A percentile compares a stretch with the other conserved stretches of the same genome.
These are phyloP conservation scores for Pleuronectes platessa DNA, from an alignment of 2,113 vertebrate species.

Conservation along the genomic window DNA sequence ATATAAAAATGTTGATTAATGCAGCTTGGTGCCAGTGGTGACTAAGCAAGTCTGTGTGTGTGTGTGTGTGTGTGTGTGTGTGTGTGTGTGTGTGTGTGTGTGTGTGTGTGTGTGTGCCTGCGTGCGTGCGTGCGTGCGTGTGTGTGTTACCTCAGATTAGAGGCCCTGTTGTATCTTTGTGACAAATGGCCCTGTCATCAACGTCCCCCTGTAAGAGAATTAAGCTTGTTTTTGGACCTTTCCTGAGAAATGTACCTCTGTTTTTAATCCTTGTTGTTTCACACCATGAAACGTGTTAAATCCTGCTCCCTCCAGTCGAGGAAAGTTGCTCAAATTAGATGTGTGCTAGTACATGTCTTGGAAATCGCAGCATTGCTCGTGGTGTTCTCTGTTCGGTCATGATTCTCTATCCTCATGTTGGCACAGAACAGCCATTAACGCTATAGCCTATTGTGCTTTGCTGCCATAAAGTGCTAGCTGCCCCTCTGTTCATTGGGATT, in stretches of 20 bases:
- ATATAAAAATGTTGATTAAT: constrained; percentile 23
- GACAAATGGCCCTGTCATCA: constrained; percentile 4
- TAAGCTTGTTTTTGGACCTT: constrained; percentile 1
- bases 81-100: background rate
- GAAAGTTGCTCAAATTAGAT: background rate
- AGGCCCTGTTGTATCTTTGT: background rate
- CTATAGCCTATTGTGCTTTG: background rate
- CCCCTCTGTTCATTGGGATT: background rate
- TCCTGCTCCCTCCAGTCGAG: background rate
- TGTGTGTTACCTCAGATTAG: background rate
- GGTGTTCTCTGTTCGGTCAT: background rate
- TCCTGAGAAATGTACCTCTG: background rate
- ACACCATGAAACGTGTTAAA: background rate
- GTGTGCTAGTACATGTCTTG: background rate
- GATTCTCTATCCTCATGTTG: background rate
- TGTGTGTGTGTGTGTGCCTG: too few species aligned
- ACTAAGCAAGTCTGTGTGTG: constrained; percentile 9
- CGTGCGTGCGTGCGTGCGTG: too few species aligned
- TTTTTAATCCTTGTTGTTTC: background rate
- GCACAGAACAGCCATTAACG: background rate
- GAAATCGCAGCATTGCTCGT: background rate
- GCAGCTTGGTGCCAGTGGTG: background rate
- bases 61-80: constrained; percentile 5
- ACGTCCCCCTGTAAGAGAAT: background rate
- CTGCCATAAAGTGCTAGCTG: background rate